Percentiles rank a stretch among this genome's conserved stretches.
These are phyloP conservation scores for Lepetodrilus schrolli DNA, from an alignment of 2,888 invertebrate genomes.

Conservation along the genomic window DNA sequence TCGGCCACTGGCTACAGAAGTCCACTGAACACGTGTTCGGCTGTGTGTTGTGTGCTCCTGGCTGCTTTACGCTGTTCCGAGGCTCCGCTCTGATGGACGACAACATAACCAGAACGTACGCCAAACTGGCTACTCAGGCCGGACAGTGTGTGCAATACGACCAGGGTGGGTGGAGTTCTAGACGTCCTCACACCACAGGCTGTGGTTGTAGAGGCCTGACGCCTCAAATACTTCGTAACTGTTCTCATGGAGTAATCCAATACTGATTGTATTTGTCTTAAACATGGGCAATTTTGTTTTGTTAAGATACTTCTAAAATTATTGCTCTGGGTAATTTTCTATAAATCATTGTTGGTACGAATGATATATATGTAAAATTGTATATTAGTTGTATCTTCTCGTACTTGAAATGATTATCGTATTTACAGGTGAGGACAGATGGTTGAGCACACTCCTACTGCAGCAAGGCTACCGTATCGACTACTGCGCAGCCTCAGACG, in stretches of 20 bases:
- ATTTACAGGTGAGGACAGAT: slow-evolving; percentile 90
- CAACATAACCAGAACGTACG: slow-evolving; percentile 90
- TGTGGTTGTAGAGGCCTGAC: no score
- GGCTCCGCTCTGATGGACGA: slow-evolving; percentile 92
- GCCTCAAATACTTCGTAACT: no score
- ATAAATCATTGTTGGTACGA: no score
- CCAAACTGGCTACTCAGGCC: slow-evolving; percentile 82
- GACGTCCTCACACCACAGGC: no score
- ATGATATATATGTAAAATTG: no score
- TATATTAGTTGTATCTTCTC: no score
- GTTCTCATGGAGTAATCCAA: no score
- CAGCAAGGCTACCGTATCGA: slow-evolving; percentile 98
- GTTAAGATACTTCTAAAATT: no score
- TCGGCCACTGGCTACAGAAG: slow-evolving; percentile 99
- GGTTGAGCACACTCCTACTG: slow-evolving; percentile 96
- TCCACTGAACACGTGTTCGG: slow-evolving; percentile 99
- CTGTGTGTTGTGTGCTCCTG: slow-evolving; percentile 93
- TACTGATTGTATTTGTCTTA: no score
- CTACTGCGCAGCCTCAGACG: slow-evolving; percentile 98
- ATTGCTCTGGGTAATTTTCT: no score
- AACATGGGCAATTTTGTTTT: no score
- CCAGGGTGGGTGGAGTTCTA: slow-evolving; percentile 86
- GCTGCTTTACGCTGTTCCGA: slow-evolving; percentile 91
- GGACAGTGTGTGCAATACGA: slow-evolving; percentile 92
- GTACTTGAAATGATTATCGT: no score